Percentiles rank a stretch among this genome's conserved stretches.
phyloP scores from a whole-genome alignment of 2,113 vertebrate species.

The Tragelaphus scriptus region DNA sequence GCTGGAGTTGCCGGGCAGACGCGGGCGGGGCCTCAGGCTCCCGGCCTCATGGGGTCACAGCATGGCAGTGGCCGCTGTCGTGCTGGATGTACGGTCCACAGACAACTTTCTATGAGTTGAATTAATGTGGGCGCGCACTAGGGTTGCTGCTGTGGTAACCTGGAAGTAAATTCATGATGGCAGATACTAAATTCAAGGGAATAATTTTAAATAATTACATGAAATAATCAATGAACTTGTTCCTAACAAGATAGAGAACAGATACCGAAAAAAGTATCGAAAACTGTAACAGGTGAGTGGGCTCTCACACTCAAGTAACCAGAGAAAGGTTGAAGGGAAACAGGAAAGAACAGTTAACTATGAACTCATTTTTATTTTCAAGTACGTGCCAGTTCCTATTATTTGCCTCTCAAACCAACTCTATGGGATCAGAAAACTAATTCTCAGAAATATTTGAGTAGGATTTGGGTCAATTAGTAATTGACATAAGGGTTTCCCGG shows the following conservation, averaged over 20 bases:
- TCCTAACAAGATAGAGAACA: background rate
- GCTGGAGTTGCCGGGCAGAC: background rate
- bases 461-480: background rate
- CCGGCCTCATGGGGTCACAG: background rate
- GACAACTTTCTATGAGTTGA: background rate
- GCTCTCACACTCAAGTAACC: background rate
- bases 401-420: background rate
- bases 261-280: background rate
- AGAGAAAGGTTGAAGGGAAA: background rate
- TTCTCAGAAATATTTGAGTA: background rate
- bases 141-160: background rate
- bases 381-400: background rate
- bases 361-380: too few relatives aligned
- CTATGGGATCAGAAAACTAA: background rate
- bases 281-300: background rate
- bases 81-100: too few relatives aligned
- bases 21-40: too few relatives aligned
- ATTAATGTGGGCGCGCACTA: too few relatives aligned
- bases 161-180: background rate
- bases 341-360: background rate
- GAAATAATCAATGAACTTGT: background rate
- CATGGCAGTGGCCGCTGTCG: background rate
- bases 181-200: background rate
- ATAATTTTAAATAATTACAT: background rate
- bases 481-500: fast-evolving